Evolutionary conservation across 2,888 invertebrate genomes (phyloP).

Genomic region (Trissolcus japonicus): DNA sequence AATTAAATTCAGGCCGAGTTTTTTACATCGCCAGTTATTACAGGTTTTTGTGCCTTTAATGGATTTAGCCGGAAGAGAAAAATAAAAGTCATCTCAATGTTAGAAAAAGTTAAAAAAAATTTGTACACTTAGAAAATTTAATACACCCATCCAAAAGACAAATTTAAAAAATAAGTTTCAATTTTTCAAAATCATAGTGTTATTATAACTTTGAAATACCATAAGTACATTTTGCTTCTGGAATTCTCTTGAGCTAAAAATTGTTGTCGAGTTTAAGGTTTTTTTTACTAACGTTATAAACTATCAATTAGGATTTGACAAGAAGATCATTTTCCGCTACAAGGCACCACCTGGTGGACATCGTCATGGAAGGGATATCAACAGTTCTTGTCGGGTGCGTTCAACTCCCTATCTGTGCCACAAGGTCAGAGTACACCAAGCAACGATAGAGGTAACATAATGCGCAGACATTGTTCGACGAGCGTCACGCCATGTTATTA

Average conservation of each 20-base stretch:
- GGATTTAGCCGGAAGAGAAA: slow-evolving; percentile 1
- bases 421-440: slow-evolving; percentile 60
- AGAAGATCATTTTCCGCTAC: slow-evolving; percentile 51
- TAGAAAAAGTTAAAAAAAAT: not conserved
- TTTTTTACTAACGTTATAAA: too few relatives aligned
- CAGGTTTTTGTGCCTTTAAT: slow-evolving; percentile 21
- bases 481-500: slow-evolving; percentile 14
- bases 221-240: too few relatives aligned
- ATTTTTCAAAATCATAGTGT: too few relatives aligned
- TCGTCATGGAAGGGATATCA: slow-evolving; percentile 24
- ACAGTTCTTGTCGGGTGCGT: slow-evolving; percentile 49
- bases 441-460: slow-evolving; percentile 22
- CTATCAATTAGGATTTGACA: not conserved
- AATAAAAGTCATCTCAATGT: not conserved
- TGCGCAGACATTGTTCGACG: slow-evolving; percentile 15
- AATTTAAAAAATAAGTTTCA: too few relatives aligned
- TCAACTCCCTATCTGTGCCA: slow-evolving; percentile 64
- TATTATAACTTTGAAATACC: too few relatives aligned
- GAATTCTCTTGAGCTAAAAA: too few relatives aligned
- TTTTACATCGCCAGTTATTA: slow-evolving; percentile 17
- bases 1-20: slow-evolving; percentile 36
- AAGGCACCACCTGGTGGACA: slow-evolving; percentile 43
- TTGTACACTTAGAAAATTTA: too few relatives aligned
- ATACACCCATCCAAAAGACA: not conserved
- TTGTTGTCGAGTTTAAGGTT: too few relatives aligned